Evolutionary conservation across 2,888 invertebrate genomes (phyloP).

Genomic region (Melangyna quadrimaculata): DNA sequence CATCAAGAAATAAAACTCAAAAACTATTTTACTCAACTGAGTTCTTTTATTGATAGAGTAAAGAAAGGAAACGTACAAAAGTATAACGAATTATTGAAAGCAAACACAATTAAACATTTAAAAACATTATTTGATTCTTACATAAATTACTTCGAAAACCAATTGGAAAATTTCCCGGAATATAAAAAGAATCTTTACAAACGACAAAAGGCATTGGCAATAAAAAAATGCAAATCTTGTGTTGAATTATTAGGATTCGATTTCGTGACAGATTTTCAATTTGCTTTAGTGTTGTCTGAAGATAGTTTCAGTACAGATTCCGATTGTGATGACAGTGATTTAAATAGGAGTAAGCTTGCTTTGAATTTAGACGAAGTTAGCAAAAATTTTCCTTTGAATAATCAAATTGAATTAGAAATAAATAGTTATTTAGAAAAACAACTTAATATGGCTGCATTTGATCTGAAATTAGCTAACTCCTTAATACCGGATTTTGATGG

Average conservation of each 20-base stretch:
- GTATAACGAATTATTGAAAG: background rate
- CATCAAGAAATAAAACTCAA: background rate
- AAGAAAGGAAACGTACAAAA: background rate
- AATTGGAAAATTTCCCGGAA: background rate
- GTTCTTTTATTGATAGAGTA: background rate
- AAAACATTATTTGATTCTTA: background rate
- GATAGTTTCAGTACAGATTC: background rate
- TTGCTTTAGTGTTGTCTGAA: conserved; percentile 1
- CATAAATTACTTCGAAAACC: background rate
- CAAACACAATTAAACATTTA: background rate
- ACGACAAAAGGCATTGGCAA: background rate
- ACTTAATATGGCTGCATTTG: background rate
- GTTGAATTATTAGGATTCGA: conserved; percentile 16
- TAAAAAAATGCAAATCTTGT: conserved; percentile 2
- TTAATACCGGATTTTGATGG: conserved; percentile 7
- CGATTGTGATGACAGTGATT: background rate
- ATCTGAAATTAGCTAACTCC: background rate
- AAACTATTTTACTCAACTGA: background rate
- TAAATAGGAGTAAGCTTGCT: background rate
- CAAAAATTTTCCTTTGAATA: background rate
- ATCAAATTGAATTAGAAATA: background rate
- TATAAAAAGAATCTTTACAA: conserved; percentile 3
- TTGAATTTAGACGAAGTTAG: background rate
- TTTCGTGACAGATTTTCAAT: conserved; percentile 4
- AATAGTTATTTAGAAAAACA: background rate